Base-by-base conservation (phyloP, 2,113 vertebrate genomes). In the Brachyhypopomus occidentalis region DNA sequence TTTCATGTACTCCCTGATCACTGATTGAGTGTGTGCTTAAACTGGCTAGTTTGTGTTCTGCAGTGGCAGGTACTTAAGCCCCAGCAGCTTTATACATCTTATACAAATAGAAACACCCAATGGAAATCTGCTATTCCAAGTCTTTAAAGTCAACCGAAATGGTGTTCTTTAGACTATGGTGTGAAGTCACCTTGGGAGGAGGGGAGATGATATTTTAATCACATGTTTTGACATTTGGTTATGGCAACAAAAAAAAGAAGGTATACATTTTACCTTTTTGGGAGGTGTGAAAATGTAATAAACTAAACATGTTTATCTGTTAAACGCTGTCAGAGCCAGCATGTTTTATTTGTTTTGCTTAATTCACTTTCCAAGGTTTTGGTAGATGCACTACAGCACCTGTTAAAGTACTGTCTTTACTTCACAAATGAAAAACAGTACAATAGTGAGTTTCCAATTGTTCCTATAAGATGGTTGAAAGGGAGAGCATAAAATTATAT, bases 1-100 rank as follows among this genome's bases (percentile, higher is more conserved):
- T 79, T 72, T 82, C 83, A 77, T 73, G 36, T 73, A 72, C n/a
- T 62, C 63, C 79, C 64, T 63, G 58, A 62, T 84, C 72, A 72
- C 79, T 79, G 72, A 75, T 56, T 86, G 80, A 83, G 77, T 45
- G 80, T 72, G 83, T 63, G 83, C 78, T 72, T 78, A 52, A 80
- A 78, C 82, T 76, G 70, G 78, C 75, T 75, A 76, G 59, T 83
- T 87, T 85, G 80, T 86, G 67, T 76, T 85, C 60, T 80, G 72
- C 84, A 80, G 81, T 81, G 77, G 80, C 82, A 80, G 78, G 79
- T 81, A 79, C 72, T 79, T 82, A 83, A 76, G 75, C 79, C 62
- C 72, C 34, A 81, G 27, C 77, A 66, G 69, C 78, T 84, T 87
- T 80, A 66, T 59, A 83, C 79, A 59, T 83, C 55, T 25, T 41